A percentile compares a stretch with the other conserved stretches of the same genome.
phyloP scores from a whole-genome alignment of 2,113 vertebrate genomes.

The Physeter macrocephalus region DNA sequence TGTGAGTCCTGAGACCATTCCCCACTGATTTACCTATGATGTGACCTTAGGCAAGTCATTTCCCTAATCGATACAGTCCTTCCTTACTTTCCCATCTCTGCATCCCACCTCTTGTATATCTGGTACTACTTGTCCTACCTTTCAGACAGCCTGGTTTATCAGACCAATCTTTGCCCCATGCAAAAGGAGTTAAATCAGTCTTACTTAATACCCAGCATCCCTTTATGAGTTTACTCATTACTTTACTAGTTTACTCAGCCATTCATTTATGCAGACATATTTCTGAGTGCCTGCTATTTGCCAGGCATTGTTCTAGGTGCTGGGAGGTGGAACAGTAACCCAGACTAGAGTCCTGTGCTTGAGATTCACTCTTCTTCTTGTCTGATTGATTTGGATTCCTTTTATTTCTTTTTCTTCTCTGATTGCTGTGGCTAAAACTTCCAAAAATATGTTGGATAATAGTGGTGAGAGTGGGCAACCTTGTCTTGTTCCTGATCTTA shows the following conservation, averaged over 20 bases:
- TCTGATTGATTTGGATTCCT: no score
- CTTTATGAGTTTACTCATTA: not conserved
- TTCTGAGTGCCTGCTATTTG: not conserved
- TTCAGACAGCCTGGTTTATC: not conserved
- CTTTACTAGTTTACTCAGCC: not conserved
- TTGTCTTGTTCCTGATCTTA: no score
- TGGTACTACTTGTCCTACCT: not conserved
- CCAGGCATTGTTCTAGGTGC: not conserved
- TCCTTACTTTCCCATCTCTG: not conserved
- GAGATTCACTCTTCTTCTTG: not conserved
- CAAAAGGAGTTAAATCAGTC: not conserved
- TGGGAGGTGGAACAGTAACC: not conserved
- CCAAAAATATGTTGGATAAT: no score
- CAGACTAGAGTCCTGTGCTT: not conserved
- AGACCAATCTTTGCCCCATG: not conserved
- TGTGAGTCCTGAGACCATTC: not conserved
- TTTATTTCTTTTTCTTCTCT: no score
- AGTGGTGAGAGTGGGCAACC: no score
- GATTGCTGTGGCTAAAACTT: no score
- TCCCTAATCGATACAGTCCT: fast-evolving
- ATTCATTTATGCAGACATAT: not conserved
- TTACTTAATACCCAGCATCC: not conserved
- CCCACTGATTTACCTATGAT: not conserved
- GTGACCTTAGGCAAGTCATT: not conserved
- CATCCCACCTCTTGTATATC: not conserved